Base-by-base conservation (phyloP, 2,888 invertebrate species). In the Aphelenchoides bicaudatus region DNA sequence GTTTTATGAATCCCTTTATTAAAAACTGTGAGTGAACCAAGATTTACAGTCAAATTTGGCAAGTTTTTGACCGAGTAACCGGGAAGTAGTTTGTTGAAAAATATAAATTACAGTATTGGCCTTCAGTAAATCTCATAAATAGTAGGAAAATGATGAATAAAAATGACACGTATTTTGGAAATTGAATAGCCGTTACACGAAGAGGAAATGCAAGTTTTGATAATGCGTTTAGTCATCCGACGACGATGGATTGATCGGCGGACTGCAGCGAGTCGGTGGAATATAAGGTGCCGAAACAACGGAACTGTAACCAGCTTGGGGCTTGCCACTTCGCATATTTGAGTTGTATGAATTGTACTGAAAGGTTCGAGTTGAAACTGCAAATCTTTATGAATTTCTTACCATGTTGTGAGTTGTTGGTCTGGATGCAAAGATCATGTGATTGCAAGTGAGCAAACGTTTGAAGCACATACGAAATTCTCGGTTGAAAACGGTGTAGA, bases 401-500 rank as follows among this genome's bases (percentile, higher is more conserved):
- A 62, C 62, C 59, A 34, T 58, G 30, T 63, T 48, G n/a, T 65
- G 55, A 10, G 59, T 59, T 43, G 52, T 64, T 55, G 39, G 61
- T 56, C 56, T 66, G 63, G 59, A 68, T 63, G 58, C 54, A 49
- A 67, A 59, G 31, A 74, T 68, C 58, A 74, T 56, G 58, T 76
- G 72, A 59, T 77, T 76, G 59, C 77, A 77, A 1, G 75, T 77
- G 54, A 77, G 72, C 25, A 77, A 64, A 19, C 72, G 63, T 59
- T 77, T 77, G 68, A 77, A 77, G 58, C 75, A 76, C 25, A 71
- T 73, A 2, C 77, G 70, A 55, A 77, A 77, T 51, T 77, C 76
- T 21, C 77, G 64, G 49, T 77, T 77, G 70, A 77, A 77, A 39
- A 70, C 69, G 13, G 73, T 75, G 61, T 77, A 75, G 55, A 90